Percentiles rank a stretch among this genome's conserved stretches.
Conservation (phyloP, 1,140 invertebrate genomes). For the Drosophila lacteicornis region DNA sequence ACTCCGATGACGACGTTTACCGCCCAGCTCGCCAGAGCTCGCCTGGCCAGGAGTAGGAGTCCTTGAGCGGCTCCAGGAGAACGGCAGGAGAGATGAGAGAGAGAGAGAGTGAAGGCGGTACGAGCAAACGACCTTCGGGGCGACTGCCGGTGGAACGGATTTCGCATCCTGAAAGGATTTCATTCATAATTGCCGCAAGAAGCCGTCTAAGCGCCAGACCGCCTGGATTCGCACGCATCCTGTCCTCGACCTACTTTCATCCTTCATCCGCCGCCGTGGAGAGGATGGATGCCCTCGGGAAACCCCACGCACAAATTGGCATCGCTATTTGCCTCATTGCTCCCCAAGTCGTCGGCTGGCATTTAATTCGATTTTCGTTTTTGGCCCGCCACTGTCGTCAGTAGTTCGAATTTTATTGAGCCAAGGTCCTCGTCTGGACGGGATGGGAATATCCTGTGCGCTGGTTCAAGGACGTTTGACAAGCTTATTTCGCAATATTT, state of each 20-base stretch:
- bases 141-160: constrained; percentile 23
- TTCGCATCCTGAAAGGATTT: constrained; percentile 56
- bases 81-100: constrained; percentile 4
- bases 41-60: constrained; percentile 58
- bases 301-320: constrained; percentile 37
- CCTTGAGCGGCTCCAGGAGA: constrained; percentile 61
- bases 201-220: constrained; percentile 39
- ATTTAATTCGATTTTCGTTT: constrained; percentile 43
- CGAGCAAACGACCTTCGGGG: constrained; percentile 38
- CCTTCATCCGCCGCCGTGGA: background rate
- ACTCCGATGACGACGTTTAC: constrained; percentile 56
- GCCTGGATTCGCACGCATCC: constrained; percentile 27
- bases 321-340: constrained; percentile 30
- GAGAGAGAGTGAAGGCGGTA: background rate
- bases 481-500: constrained; percentile 7
- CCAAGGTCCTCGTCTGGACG: constrained; percentile 31
- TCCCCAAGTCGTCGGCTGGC: constrained; percentile 18
- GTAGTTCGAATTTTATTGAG: constrained; percentile 33
- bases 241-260: constrained; percentile 62
- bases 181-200: constrained; percentile 73
- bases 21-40: constrained; percentile 6
- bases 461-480: constrained; percentile 16
- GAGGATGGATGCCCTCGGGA: constrained; percentile 49
- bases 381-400: constrained; percentile 12
- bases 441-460: constrained; percentile 6